Percentiles rank a stretch among this genome's conserved stretches.
These are phyloP conservation scores for Tapera naevia DNA, from an alignment of 2,797 vertebrate species.

Conservation along the genomic window DNA sequence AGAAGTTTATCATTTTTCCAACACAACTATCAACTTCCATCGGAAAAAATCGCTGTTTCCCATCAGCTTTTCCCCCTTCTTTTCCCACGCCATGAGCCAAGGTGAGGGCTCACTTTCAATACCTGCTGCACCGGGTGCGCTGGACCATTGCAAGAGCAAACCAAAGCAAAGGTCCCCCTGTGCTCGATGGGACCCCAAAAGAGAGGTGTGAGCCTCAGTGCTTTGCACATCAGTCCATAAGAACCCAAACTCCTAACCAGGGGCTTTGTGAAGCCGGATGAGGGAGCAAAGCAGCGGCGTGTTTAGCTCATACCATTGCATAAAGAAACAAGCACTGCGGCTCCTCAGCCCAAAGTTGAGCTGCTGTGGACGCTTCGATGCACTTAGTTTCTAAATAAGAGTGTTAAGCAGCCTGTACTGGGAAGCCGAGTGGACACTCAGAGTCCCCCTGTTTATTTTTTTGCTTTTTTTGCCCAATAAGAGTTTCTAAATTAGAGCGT, in stretches of 20 bases:
- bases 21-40: not conserved
- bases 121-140: not conserved
- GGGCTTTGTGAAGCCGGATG: not conserved
- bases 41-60: not conserved
- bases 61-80: fast-evolving
- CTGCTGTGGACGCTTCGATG: not conserved
- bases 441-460: not conserved
- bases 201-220: fast-evolving
- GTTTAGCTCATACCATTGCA: not conserved
- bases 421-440: fast-evolving
- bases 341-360: not conserved
- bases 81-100: not conserved
- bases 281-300: not conserved
- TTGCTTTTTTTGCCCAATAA: too few relatives aligned
- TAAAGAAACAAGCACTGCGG: not conserved
- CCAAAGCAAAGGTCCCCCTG: fast-evolving
- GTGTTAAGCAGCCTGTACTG: not conserved
- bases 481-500: too few relatives aligned
- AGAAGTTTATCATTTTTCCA: not conserved
- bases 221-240: not conserved
- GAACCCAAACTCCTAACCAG: not conserved
- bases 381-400: fast-evolving
- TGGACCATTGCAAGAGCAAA: not conserved
- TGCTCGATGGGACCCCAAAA: fast-evolving
- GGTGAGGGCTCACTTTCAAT: fast-evolving